Evolutionary conservation across 2,888 invertebrate genomes (phyloP).

Genomic region (Fragum whitleyi): DNA sequence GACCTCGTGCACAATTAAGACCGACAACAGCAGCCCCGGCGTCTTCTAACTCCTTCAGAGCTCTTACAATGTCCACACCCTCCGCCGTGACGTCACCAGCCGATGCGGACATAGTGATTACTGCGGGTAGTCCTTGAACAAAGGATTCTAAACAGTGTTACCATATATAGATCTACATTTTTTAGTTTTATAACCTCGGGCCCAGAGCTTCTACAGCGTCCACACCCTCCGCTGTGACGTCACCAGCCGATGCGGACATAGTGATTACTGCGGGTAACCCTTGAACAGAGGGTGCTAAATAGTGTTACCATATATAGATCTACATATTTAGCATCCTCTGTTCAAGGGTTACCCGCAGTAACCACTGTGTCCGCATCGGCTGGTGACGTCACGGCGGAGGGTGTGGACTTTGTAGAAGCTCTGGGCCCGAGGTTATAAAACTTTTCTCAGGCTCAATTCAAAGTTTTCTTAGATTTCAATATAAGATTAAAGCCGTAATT

Average conservation of each 20-base stretch:
- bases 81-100: constrained; percentile 62
- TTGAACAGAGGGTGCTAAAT: no score
- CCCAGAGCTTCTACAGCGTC: constrained; percentile 67
- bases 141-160: no score
- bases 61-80: constrained; percentile 63
- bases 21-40: constrained; percentile 79
- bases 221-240: constrained; percentile 66
- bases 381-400: constrained; percentile 65
- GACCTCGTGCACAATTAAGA: constrained; percentile 78
- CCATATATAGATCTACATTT: no score
- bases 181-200: no score
- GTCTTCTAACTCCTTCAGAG: constrained; percentile 69
- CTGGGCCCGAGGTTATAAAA: no score
- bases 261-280: constrained; percentile 77
- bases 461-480: no score
- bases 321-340: no score
- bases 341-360: constrained; percentile 71
- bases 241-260: constrained; percentile 49
- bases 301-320: no score
- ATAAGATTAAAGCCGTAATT: no score
- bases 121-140: constrained; percentile 73
- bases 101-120: constrained; percentile 69
- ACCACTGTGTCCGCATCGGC: constrained; percentile 56
- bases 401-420: constrained; percentile 64
- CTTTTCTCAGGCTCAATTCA: no score